phyloP scores from a whole-genome alignment of 2,113 vertebrate species.

The Illadopsis cleaveri region DNA sequence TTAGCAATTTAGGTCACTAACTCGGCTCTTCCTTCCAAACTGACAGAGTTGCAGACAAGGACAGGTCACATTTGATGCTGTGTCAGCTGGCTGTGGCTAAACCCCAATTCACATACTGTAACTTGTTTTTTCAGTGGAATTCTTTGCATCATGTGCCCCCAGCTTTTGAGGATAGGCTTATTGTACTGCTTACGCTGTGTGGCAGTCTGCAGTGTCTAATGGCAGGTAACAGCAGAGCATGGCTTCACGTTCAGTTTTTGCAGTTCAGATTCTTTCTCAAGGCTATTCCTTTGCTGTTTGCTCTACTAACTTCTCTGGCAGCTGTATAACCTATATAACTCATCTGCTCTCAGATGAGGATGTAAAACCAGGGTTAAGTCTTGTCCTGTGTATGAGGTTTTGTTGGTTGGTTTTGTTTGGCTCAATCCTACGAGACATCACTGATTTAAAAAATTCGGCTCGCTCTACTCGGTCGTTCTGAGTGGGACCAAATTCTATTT shows the following conservation, averaged over 20 bases:
- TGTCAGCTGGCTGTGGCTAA: neutral
- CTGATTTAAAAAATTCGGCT: neutral
- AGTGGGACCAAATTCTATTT: neutral
- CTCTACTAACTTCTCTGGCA: neutral
- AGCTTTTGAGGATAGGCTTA: neutral
- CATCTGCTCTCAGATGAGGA: neutral
- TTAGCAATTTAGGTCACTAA: conserved; percentile 46
- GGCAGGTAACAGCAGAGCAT: neutral
- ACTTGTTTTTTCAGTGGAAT: neutral
- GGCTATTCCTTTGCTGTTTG: neutral
- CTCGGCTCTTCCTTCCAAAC: neutral
- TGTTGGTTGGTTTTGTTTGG: neutral
- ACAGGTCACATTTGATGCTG: neutral
- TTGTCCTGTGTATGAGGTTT: accelerated
- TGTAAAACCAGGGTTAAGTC: neutral
- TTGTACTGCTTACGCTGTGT: neutral
- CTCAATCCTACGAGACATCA: accelerated
- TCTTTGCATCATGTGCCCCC: neutral
- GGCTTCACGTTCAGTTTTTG: neutral
- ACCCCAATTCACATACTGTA: neutral
- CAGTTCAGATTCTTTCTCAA: neutral
- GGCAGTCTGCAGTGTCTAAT: neutral
- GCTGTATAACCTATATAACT: neutral
- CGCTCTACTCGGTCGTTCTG: neutral
- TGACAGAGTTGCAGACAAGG: neutral